A percentile compares a stretch with the other conserved stretches of the same genome.
Evolutionary conservation across 2,113 vertebrate species (phyloP).

Genomic region (Lethenteron camtschaticum): DNA sequence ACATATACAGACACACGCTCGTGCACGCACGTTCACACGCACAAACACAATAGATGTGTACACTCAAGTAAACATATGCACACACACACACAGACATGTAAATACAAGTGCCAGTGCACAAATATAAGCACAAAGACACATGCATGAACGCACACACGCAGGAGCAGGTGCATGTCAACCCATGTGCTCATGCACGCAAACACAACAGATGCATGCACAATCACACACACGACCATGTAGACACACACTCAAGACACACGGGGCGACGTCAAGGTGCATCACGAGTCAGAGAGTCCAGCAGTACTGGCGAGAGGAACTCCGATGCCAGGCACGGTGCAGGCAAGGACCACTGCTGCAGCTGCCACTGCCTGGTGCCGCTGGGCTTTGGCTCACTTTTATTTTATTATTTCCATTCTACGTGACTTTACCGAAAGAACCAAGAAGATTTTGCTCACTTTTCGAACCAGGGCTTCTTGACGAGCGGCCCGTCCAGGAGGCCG

Average conservation of each 20-base stretch:
- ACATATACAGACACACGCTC: too few relatives aligned
- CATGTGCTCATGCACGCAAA: too few relatives aligned
- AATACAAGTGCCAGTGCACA: too few relatives aligned
- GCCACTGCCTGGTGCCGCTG: not conserved
- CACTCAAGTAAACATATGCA: too few relatives aligned
- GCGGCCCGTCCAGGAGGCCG: conserved; percentile 36
- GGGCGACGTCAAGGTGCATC: not conserved
- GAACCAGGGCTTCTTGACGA: conserved; percentile 63
- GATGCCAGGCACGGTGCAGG: not conserved
- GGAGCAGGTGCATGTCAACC: too few relatives aligned
- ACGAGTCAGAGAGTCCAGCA: not conserved
- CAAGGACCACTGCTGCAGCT: not conserved
- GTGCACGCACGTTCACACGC: too few relatives aligned
- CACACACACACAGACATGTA: too few relatives aligned
- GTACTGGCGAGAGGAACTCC: not conserved
- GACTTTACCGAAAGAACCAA: not conserved
- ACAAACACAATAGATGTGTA: too few relatives aligned
- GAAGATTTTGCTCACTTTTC: conserved; percentile 47
- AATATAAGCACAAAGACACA: too few relatives aligned
- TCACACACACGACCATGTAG: not conserved
- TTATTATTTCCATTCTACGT: not conserved
- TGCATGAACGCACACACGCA: too few relatives aligned
- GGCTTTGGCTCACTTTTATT: not conserved
- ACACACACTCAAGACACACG: not conserved
- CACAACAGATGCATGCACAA: too few relatives aligned